Base-by-base conservation (phyloP, 2,888 invertebrate species). In the Abrostola tripartita region DNA sequence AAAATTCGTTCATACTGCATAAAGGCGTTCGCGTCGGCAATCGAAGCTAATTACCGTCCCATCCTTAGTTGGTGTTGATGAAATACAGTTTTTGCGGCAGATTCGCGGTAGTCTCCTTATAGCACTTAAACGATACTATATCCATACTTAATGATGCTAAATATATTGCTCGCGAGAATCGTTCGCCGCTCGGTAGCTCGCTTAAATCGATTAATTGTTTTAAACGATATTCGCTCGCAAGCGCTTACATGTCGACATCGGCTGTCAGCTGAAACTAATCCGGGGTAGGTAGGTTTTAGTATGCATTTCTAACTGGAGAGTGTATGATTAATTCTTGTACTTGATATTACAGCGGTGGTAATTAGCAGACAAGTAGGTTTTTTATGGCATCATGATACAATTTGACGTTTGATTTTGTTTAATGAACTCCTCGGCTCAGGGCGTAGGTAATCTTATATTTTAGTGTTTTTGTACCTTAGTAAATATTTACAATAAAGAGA, bases 1-100 rank as follows among this genome's bases (percentile, higher is more conserved):
- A 54, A 65, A 44, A 47, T n/a, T 6, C 5, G 41, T 77, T 37
- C 41, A 49, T 74, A 61, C 61, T 76, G 84, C 86, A 87, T 86
- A 81, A 81, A 68, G 49, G 82, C 63, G 38, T 85, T 82, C 76
- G 63, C 74, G 69, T 78, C 72, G 68, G 82, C 85, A 83, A 88
- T 87, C 83, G 81, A 87, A 88, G 78, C 89, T 92, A 90, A 92
- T 92, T 91, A 88, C 87, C 84, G 70, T 78, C 76, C 81, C 79
- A 81, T 80, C 82, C 85, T 76, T 83, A 63, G 84, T 76, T 88
- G 87, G 89, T 90, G 92, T 90, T 90, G 92, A 91, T 91, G 89
- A 88, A 89, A 88, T 85, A 85, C 81, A 78, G 86, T 91, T 92
- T 92, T 93, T 92, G 86, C 72, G 56, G 60, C 63, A 80, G 86